phyloP scores from a whole-genome alignment of 1,140 invertebrate genomes.

The Dreissena polymorpha region DNA sequence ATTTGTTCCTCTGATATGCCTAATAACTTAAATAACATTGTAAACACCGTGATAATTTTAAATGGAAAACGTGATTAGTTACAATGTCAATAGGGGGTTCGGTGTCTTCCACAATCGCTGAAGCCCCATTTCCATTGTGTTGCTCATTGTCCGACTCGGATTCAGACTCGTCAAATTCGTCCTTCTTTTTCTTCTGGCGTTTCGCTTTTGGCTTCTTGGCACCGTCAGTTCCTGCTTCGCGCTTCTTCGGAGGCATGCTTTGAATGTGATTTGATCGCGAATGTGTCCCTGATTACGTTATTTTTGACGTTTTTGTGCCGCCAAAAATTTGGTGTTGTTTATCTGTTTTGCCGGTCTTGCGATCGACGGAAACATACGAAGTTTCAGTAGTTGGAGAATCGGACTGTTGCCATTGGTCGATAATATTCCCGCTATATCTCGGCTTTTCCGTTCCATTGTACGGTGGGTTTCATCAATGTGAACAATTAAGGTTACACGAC shows the following conservation, averaged over 20 bases:
- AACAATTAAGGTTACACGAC: too few species aligned
- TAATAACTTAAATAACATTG: too few species aligned
- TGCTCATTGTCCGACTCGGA: conserved; percentile 60
- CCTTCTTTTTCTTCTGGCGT: conserved; percentile 68
- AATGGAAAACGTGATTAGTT: too few species aligned
- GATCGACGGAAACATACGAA: background rate
- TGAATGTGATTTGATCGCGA: background rate
- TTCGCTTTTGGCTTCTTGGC: conserved; percentile 60
- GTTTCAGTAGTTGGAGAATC: too few species aligned
- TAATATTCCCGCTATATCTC: too few species aligned
- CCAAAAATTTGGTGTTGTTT: conserved; percentile 5
- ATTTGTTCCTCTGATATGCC: too few species aligned
- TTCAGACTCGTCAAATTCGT: conserved; percentile 64
- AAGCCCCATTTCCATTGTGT: conserved; percentile 62
- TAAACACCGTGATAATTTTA: too few species aligned
- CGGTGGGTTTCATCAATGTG: too few species aligned
- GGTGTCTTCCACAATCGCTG: conserved; percentile 43
- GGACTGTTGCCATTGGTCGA: too few species aligned
- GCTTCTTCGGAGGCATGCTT: conserved; percentile 67
- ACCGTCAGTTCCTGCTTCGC: conserved; percentile 60
- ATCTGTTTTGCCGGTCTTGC: background rate
- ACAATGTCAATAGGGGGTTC: conserved; percentile 57
- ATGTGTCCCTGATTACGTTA: background rate
- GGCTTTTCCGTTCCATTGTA: too few species aligned
- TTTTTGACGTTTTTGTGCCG: conserved; percentile 12